phyloP scores from a whole-genome alignment of 1,140 invertebrate species.

The Ceratosolen solmsi region DNA sequence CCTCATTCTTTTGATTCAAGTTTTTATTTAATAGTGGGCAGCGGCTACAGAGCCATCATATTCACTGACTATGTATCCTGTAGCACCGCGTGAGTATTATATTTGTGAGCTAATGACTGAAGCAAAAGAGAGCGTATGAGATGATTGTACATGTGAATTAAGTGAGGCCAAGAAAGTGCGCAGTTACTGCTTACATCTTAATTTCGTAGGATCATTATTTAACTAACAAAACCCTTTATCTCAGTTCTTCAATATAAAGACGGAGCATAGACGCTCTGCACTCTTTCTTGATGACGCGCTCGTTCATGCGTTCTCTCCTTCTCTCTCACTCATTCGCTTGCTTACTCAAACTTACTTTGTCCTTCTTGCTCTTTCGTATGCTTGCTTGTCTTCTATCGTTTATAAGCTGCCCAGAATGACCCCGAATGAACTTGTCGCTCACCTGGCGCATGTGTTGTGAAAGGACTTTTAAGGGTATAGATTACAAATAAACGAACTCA shows the following conservation, averaged over 20 bases:
- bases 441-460: too few species aligned
- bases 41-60: not conserved
- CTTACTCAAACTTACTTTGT: too few species aligned
- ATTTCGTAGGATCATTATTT: not conserved
- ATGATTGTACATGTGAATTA: not conserved
- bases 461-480: not conserved
- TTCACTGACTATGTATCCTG: constrained; percentile 37
- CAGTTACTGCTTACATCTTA: not conserved
- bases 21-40: not conserved
- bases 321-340: not conserved
- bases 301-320: too few species aligned
- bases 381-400: too few species aligned
- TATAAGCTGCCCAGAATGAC: not conserved
- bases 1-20: not conserved
- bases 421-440: constrained; percentile 6
- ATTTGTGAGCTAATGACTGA: not conserved
- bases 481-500: not conserved
- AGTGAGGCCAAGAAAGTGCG: not conserved
- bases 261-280: not conserved
- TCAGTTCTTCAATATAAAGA: not conserved
- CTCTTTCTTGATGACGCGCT: not conserved
- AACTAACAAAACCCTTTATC: not conserved
- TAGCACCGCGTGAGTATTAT: constrained; percentile 42
- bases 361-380: too few species aligned
- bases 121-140: not conserved